Evolutionary conservation across 2,113 vertebrate genomes (phyloP).

Genomic region (Mormyrus lacerda): DNA sequence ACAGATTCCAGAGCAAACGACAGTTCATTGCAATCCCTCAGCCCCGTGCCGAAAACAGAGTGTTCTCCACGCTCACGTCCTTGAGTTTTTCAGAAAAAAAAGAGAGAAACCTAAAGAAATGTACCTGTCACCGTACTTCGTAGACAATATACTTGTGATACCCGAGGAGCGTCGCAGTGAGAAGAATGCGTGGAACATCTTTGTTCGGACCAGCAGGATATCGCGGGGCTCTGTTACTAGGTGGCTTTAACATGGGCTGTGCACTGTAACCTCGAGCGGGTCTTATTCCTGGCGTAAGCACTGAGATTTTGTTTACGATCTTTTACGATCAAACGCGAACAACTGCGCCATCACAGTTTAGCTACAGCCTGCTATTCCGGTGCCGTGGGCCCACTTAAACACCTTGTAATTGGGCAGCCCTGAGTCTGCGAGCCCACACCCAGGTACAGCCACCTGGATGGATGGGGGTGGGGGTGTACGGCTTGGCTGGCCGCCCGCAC

Average conservation of each 20-base stretch:
- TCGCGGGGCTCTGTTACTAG: neutral
- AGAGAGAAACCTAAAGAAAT: too few species aligned
- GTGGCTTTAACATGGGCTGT: neutral
- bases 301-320: neutral
- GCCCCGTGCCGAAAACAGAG: neutral
- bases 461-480: neutral
- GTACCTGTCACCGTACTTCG: neutral
- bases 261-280: neutral
- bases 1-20: neutral
- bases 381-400: neutral
- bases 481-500: neutral
- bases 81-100: neutral
- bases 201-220: neutral
- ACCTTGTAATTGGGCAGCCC: neutral
- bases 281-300: neutral
- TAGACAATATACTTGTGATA: neutral
- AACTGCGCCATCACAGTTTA: neutral
- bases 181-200: neutral
- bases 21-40: neutral
- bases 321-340: neutral
- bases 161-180: neutral
- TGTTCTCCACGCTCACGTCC: neutral
- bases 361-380: neutral
- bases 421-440: neutral
- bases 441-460: constrained; percentile 3